These are phyloP conservation scores for Calameuta idolon DNA, from an alignment of 2,888 invertebrate species.

Conservation along the genomic window DNA sequence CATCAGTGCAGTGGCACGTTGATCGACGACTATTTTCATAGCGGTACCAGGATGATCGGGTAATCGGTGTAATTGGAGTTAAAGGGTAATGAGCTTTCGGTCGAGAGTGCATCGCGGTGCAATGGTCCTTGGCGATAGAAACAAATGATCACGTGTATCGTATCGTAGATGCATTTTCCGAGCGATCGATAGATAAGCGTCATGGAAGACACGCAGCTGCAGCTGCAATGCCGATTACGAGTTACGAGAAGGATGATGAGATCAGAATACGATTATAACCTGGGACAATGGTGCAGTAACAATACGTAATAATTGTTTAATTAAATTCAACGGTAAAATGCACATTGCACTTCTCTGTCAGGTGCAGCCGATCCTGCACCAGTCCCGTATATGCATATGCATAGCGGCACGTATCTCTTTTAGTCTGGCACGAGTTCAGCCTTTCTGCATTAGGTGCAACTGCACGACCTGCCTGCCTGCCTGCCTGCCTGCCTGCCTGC, in stretches of 20 bases:
- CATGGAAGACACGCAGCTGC: background rate
- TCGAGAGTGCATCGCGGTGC: slow-evolving; percentile 1
- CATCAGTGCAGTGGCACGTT: slow-evolving; percentile 37
- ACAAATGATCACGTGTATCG: too few species aligned
- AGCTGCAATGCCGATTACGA: background rate
- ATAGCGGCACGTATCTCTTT: too few species aligned
- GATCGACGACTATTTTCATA: background rate
- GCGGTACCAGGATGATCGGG: too few species aligned
- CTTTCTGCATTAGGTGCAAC: too few species aligned
- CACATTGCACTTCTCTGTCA: slow-evolving; percentile 56
- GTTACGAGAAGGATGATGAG: too few species aligned
- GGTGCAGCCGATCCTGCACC: slow-evolving; percentile 45
- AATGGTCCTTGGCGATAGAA: background rate
- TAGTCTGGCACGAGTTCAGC: too few species aligned
- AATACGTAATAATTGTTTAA: slow-evolving; percentile 58
- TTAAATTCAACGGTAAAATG: slow-evolving; percentile 47
- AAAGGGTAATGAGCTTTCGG: background rate
- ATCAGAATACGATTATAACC: background rate
- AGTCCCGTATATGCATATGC: too few species aligned
- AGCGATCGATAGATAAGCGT: background rate
- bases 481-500: background rate
- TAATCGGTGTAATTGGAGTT: too few species aligned
- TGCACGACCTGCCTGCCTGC: background rate
- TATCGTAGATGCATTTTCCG: background rate
- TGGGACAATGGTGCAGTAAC: slow-evolving; percentile 46